These are phyloP conservation scores for Philonicus albiceps DNA, from an alignment of 2,888 invertebrate species.

Conservation along the genomic window DNA sequence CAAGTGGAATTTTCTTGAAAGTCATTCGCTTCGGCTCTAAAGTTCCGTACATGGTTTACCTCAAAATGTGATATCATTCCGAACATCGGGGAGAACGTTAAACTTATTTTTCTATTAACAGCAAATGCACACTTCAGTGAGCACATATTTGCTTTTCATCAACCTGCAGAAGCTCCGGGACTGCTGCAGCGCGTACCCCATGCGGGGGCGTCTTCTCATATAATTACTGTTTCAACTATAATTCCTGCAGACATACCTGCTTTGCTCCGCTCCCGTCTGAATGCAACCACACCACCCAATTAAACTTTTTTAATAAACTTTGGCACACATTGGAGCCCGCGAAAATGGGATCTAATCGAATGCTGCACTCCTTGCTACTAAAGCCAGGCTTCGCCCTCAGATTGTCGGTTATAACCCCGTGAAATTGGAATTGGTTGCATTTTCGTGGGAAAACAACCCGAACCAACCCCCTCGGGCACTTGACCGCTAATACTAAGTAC, in stretches of 20 bases:
- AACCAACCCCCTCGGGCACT: not conserved
- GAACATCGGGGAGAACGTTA: slow-evolving; percentile 8
- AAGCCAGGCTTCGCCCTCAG: not conserved
- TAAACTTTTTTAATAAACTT: slow-evolving; percentile 47
- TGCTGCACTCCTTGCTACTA: not conserved
- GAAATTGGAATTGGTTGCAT: slow-evolving; percentile 26
- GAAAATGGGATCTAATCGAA: slow-evolving; percentile 5
- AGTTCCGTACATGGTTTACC: not conserved
- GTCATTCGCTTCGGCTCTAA: not conserved
- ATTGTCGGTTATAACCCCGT: slow-evolving; percentile 15
- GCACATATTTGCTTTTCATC: slow-evolving; percentile 39
- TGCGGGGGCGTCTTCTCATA: not conserved
- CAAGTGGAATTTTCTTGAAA: slow-evolving; percentile 22
- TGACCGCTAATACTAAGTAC: slow-evolving; percentile 10
- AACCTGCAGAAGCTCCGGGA: not conserved
- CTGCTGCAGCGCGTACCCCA: not conserved
- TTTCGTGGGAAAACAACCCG: slow-evolving; percentile 1
- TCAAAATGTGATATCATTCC: slow-evolving; percentile 8
- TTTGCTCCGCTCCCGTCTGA: not conserved
- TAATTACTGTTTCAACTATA: slow-evolving; percentile 14
- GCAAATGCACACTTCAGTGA: slow-evolving; percentile 14
- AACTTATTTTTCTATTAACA: slow-evolving; percentile 37
- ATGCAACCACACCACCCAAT: slow-evolving; percentile 32
- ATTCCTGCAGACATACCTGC: not conserved
- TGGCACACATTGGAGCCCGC: not conserved